Conservation (phyloP, 64 coral and sea anemone species). For the Pocillopora verrucosa region DNA sequence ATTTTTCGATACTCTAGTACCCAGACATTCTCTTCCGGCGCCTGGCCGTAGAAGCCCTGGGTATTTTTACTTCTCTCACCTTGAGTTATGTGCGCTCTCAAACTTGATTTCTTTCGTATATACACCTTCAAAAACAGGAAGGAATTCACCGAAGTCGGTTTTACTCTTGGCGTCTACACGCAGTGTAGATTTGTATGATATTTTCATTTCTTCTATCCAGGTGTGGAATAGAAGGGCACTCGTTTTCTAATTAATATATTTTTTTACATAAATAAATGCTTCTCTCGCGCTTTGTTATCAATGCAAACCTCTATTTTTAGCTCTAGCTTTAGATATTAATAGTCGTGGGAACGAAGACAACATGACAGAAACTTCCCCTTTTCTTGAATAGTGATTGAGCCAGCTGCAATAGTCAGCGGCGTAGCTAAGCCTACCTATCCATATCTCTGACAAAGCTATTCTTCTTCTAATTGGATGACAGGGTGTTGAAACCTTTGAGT, state of each 20-base stretch:
- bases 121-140: slow-evolving; percentile 21
- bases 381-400: neutral
- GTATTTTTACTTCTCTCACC: neutral
- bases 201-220: slow-evolving; percentile 22
- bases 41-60: neutral
- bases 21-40: too few species aligned
- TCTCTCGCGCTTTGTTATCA: neutral
- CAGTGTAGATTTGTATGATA: slow-evolving; percentile 44
- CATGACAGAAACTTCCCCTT: too few species aligned
- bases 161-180: slow-evolving; percentile 37
- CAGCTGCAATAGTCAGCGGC: neutral
- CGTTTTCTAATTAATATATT: neutral
- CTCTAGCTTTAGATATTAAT: neutral
- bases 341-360: neutral
- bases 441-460: neutral
- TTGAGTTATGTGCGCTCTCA: neutral
- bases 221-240: slow-evolving; percentile 2
- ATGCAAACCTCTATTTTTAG: neutral
- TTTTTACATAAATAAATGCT: slow-evolving; percentile 40
- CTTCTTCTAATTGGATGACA: too few species aligned
- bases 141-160: slow-evolving; percentile 43
- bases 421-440: neutral
- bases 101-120: neutral
- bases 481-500: neutral
- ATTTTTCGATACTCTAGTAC: neutral